Percentiles rank a stretch among this genome's conserved stretches.
phyloP scores from a whole-genome alignment of 2,113 vertebrate genomes.

The Ptyas mucosa region DNA sequence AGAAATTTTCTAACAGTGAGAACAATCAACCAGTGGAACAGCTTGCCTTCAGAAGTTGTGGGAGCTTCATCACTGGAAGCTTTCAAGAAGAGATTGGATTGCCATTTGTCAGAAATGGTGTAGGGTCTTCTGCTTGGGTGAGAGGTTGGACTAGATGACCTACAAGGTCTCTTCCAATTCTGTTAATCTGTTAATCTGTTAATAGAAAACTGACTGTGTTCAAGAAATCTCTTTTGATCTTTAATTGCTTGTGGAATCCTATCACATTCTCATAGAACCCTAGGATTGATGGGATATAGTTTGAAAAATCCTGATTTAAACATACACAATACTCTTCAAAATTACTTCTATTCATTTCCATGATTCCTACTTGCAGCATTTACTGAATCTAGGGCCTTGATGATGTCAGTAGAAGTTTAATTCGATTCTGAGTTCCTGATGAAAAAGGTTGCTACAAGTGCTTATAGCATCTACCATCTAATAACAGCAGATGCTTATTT shows the following conservation, averaged over 20 bases:
- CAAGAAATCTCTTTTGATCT: not conserved
- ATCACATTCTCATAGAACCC: not conserved
- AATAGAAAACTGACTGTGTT: not conserved
- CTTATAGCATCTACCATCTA: not conserved
- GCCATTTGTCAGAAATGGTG: no score
- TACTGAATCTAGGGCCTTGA: not conserved
- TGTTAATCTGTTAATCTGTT: no score
- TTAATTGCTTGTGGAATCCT: not conserved
- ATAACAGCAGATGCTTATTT: not conserved
- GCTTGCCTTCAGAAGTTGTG: no score
- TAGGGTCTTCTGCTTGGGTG: no score
- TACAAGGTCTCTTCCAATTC: no score
- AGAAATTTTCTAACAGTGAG: no score
- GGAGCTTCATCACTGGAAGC: no score
- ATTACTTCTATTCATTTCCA: not conserved
- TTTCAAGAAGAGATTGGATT: no score
- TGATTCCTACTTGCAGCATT: not conserved
- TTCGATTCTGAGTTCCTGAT: not conserved
- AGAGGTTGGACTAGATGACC: no score
- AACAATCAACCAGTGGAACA: no score
- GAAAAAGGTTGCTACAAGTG: not conserved
- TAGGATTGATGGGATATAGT: not conserved
- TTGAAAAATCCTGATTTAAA: not conserved
- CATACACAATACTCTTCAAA: not conserved
- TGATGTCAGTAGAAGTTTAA: not conserved